These are phyloP conservation scores for western clawed frog (Xenopus tropicalis) DNA, from an alignment of 2,113 vertebrate species.

Conservation along the genomic window UCB_Xtro_10.0 CM004449.2:9084501-9085000, in stretches of 20 bases:
- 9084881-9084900: not conserved
- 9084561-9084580: constrained; percentile 7
- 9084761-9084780: not conserved
- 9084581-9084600: not conserved
- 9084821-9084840: not conserved
- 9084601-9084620: not conserved
- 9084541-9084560: not conserved
- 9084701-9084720: constrained; percentile 5
- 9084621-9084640: not conserved
- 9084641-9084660: not conserved
- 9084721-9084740: not conserved
- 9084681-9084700: not conserved
- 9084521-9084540: not conserved
- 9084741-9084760: constrained; percentile 8
- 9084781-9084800: not conserved
- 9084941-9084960: not conserved
- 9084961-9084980: not conserved
- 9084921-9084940: not conserved
- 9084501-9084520: not conserved
- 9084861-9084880: constrained; percentile 5
- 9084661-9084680: constrained; percentile 6
- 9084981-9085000: not conserved
- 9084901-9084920: not conserved
- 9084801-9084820: not conserved
- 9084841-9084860: not conserved